Evolutionary conservation across 2,113 vertebrate genomes (phyloP), one percentile per base, ranked within the genome.

Genomic region (Puma concolor): DNA sequence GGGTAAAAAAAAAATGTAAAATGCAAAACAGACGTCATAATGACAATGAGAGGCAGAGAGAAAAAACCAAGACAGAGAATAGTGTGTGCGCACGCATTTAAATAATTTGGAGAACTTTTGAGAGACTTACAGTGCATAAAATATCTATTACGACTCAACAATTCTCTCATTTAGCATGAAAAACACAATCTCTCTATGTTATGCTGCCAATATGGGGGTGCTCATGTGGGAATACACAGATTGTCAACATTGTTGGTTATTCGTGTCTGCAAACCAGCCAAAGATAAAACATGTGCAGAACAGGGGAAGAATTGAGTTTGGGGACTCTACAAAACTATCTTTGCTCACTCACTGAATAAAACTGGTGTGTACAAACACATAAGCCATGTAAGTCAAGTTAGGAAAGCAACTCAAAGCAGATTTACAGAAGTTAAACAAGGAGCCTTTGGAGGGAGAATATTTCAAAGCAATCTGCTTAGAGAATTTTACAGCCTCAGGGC

Each of bases 401-500:
- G 92, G 88, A 91, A 63, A 92, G 85, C 72, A 97, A 95, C 95
- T 96, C 96, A 97, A 60, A 98, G 94, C 27, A 96, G 93, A 97
- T 98, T 97, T 98, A 97, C 33, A 94, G 60, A 94, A 95, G 67
- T 96, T 97, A 96, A 96, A 96, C 25, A 98, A 94, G 89, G 63
- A 96, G 33, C 36, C 74, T 97, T 96, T 25, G 0, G 83, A 96
- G 38, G 91, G 79, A 96, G 80, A 96, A 89, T 97, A 97, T 98
- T 97, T 95, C 96, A 97, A 88, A 96, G 82, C 97, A 98, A 97
- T 97, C 76, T 96, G 91, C 88, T 96, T 92, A 54, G 74, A 92
- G 82, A 94, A 81, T 97, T 98, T 98, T 97, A 92, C 36, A 97
- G 96, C 76, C 93, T 96, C 90, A 95, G 96, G 97, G 95, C 95